Evolutionary conservation across 2,888 invertebrate genomes (phyloP).

Genomic region (Ennomos erosarius): DNA sequence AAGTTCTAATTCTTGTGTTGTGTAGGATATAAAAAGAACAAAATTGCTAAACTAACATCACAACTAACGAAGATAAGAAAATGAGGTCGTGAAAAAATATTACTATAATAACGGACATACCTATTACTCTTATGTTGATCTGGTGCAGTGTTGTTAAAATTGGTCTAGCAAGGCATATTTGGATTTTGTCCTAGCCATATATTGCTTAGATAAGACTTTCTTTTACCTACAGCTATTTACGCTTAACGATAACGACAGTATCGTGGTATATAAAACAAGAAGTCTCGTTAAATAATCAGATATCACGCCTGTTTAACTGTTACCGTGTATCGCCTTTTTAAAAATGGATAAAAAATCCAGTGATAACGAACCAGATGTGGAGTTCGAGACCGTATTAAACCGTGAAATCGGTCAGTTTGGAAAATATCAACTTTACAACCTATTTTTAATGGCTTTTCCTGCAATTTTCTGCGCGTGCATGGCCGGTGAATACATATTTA

Average conservation of each 20-base stretch:
- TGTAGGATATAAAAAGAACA: too few relatives aligned
- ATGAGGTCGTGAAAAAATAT: slow-evolving; percentile 1
- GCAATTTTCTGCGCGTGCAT: slow-evolving; percentile 67
- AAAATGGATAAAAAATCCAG: slow-evolving; percentile 46
- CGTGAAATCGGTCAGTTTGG: slow-evolving; percentile 70
- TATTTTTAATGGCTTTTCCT: slow-evolving; percentile 62
- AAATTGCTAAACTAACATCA: too few relatives aligned
- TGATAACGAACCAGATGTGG: slow-evolving; percentile 52
- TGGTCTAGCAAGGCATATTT: neutral
- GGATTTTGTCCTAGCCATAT: slow-evolving; percentile 19
- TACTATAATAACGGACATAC: too few relatives aligned
- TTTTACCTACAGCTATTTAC: slow-evolving; percentile 23
- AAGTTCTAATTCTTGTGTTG: too few relatives aligned
- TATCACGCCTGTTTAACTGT: slow-evolving; percentile 33
- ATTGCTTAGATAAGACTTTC: slow-evolving; percentile 18
- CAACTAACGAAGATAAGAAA: neutral
- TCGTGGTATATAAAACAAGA: slow-evolving; percentile 48
- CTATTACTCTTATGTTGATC: slow-evolving; percentile 8
- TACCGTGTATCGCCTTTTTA: slow-evolving; percentile 21
- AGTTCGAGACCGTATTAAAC: slow-evolving; percentile 68
- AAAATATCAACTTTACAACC: slow-evolving; percentile 67
- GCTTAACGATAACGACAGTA: slow-evolving; percentile 30
- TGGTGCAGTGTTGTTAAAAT: neutral
- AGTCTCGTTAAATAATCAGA: slow-evolving; percentile 41
- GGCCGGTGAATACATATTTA: slow-evolving; percentile 75